Base-by-base conservation (phyloP, 23 tunicate genomes). In the Halocynthia roretzi region DNA sequence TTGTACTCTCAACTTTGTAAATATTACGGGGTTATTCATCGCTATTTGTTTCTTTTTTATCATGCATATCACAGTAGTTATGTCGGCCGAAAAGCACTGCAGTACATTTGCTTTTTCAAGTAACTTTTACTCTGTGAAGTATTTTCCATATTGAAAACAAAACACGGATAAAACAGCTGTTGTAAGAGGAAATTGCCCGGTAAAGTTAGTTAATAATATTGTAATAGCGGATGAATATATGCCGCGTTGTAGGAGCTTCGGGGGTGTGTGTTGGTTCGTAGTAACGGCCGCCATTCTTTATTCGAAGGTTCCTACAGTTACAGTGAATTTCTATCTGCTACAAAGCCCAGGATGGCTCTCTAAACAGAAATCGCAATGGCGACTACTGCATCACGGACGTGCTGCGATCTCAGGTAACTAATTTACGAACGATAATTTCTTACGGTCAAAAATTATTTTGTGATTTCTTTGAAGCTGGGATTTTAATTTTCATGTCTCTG, bases 351-450 rank as follows among this genome's bases (percentile, higher is more conserved):
- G 72, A 83, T 83, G 96, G 88, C 96, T 81, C 60, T 72, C 53
- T 83, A 76, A 85, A 69, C 55, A 15, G 50, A 53, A 71, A 68
- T 60, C 18, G 80, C 83, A 53, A 80, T 76, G 88, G 76, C 87
- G 56, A 81, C 88, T 77, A 53, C 61, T 67, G 78, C 81, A 54
- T 62, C 84, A 51, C 68, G 23, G 56, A 84, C 84, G 87, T 83
- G 85, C 87, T 66, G 79, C 84, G 84, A 80, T 82, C 84, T 84
- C 88, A 80, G 79, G 96, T 89, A 89, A 89, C 88, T 89, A 84
- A 8, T 10, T 49, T 50, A 52, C 68, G 17, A 18, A 55, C 68
- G 52, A 44, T 52, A 65, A 54, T 72, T 61, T 58, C 7, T 52
- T 65, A 66, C 11, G 11, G 17, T 12, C 10, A 0, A 53, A 73